These are phyloP conservation scores for Nesogale talazaci DNA, from an alignment of 2,113 vertebrate species.

Conservation along the genomic window DNA sequence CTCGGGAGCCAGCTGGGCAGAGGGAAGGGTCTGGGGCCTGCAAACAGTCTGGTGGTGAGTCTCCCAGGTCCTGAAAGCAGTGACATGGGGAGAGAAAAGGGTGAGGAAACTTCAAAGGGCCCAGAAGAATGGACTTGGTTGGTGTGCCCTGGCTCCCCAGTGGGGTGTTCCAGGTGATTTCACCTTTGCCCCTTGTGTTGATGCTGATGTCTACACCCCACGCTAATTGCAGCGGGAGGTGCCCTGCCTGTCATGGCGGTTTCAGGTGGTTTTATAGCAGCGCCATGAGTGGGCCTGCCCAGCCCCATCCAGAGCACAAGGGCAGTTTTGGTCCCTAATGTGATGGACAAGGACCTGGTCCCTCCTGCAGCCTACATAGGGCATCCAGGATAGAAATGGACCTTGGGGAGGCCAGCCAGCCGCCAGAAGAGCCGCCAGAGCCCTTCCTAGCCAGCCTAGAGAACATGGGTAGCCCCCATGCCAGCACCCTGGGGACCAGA, in stretches of 20 bases:
- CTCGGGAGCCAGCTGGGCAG: too few relatives aligned
- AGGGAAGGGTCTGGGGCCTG: too few relatives aligned
- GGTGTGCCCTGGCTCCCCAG: too few relatives aligned
- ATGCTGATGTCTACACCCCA: background rate
- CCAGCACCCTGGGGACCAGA: accelerated
- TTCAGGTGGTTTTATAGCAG: background rate
- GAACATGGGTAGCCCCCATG: background rate
- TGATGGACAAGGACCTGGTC: background rate
- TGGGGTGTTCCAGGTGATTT: background rate
- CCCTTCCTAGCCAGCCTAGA: background rate
- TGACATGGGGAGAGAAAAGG: too few relatives aligned
- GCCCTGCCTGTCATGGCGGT: background rate
- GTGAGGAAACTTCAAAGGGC: too few relatives aligned
- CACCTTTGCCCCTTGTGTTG: background rate
- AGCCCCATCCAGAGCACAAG: background rate
- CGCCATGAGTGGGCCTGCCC: accelerated
- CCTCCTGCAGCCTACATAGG: background rate
- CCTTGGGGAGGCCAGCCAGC: background rate
- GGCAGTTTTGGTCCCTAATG: background rate
- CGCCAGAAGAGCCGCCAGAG: background rate
- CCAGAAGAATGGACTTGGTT: background rate
- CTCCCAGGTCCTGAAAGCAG: too few relatives aligned
- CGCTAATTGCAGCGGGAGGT: background rate
- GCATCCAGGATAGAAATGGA: background rate
- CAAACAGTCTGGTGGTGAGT: too few relatives aligned